These are phyloP conservation scores for Pseudonaja textilis DNA, from an alignment of 2,113 vertebrate species.

Conservation along the genomic window DNA sequence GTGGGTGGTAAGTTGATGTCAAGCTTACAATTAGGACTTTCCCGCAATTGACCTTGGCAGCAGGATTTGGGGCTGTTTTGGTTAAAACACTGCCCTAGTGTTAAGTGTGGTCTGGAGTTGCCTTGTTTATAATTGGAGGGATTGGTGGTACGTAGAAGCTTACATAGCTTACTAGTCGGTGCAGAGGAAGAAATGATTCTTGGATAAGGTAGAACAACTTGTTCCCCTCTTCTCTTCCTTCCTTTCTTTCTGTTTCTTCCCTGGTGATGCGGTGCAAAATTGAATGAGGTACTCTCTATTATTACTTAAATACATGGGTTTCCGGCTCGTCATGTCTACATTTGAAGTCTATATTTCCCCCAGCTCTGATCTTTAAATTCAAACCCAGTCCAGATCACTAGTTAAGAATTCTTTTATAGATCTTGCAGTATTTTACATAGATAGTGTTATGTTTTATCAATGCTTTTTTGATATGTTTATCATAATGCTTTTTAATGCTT, in stretches of 20 bases:
- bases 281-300: not conserved
- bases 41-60: constrained; percentile 76
- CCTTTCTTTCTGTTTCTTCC: not conserved
- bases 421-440: not conserved
- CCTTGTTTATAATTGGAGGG: constrained; percentile 6
- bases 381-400: not conserved
- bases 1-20: constrained; percentile 76
- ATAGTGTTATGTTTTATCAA: not conserved
- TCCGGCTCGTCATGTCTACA: not conserved
- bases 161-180: not conserved
- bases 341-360: not conserved
- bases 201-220: constrained; percentile 34
- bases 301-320: not conserved
- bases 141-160: constrained; percentile 16
- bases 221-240: not conserved
- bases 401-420: not conserved
- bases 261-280: not conserved
- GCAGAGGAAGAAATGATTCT: constrained; percentile 26
- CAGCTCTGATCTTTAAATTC: not conserved
- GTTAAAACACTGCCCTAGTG: constrained; percentile 52
- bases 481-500: not conserved
- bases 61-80: constrained; percentile 66
- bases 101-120: constrained; percentile 49
- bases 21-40: constrained; percentile 73
- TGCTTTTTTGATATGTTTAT: not conserved